Evolutionary conservation across 2,113 vertebrate genomes (phyloP), one percentile per base, ranked within the genome.

Genomic region (Psettodes erumei): DNA sequence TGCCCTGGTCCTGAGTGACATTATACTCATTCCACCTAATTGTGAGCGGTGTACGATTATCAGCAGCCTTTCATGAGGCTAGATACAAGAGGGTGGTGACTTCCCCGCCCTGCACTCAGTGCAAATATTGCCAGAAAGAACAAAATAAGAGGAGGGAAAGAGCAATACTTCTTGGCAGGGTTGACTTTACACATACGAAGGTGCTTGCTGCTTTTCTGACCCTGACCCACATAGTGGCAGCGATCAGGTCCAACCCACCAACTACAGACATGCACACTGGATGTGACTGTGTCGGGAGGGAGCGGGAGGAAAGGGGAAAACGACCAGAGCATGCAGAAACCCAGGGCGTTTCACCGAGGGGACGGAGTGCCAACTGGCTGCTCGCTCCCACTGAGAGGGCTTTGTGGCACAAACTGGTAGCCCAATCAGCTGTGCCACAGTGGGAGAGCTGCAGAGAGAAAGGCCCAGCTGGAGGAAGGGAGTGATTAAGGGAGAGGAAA

Each of bases 141-240:
- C 11, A 71, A 77, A 79, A 75, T 51, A 70, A 71, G 48, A 71
- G 45, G 47, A 28, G 37, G 75, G 76, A 70, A 79, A 82, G 42
- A 71, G 66, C 65, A 68, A 53, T 60, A 32, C 72, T 63, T 77
- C 83, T 75, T 81, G 37, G n/a, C 30, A 10, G 72, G 47, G 43
- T 40, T 67, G 65, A 74, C 67, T 86, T 85, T 71, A 79, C 77
- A 88, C 70, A 65, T 59, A 79, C 42, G 62, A 71, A 80, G 56
- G 25, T 64, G 43, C 71, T 45, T 19, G 78, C 70, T 70, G 63
- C 79, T 81, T 68, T 51, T 64, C 48, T 79, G 70, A 73, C 75
- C 37, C 64, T 65, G 63, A 81, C 77, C 62, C 79, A 74, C 60
- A 73, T 68, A 50, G 64, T 32, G 53, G 58, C 70, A 42, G 61